phyloP scores from a whole-genome alignment of 2,888 invertebrate species.

The Kryphioiulus occultus region DNA sequence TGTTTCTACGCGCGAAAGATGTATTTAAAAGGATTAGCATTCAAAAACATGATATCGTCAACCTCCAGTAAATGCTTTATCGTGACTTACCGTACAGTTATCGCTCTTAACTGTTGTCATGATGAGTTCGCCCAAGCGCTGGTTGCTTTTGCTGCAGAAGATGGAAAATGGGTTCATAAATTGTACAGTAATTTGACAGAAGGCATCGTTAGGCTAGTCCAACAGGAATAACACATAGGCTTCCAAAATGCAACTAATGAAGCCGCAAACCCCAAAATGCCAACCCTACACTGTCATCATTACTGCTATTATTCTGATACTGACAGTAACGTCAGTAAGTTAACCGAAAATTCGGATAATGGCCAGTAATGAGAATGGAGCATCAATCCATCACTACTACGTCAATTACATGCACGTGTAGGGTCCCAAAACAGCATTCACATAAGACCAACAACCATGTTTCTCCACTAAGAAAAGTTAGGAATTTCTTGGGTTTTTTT shows the following conservation, averaged over 20 bases:
- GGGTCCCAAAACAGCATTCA: too few species aligned
- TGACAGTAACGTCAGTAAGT: too few species aligned
- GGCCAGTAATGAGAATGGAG: too few species aligned
- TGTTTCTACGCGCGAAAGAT: not conserved
- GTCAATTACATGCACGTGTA: too few species aligned
- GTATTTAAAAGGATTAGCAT: not conserved
- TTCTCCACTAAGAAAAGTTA: too few species aligned
- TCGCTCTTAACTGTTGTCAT: not conserved
- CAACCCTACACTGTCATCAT: too few species aligned
- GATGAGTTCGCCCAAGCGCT: not conserved
- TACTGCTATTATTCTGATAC: too few species aligned
- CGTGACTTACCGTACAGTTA: not conserved
- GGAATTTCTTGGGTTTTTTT: too few species aligned
- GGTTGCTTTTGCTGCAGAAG: not conserved
- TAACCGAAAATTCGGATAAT: too few species aligned
- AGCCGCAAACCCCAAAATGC: too few species aligned
- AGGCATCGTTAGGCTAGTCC: not conserved
- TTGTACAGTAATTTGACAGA: not conserved
- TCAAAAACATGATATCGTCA: not conserved
- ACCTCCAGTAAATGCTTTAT: not conserved
- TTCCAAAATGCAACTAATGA: not conserved
- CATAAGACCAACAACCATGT: too few species aligned
- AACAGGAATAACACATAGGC: not conserved
- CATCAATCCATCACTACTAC: too few species aligned
- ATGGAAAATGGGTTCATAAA: not conserved